Base-by-base conservation (phyloP, 1,140 invertebrate species). In the Mya arenaria region DNA sequence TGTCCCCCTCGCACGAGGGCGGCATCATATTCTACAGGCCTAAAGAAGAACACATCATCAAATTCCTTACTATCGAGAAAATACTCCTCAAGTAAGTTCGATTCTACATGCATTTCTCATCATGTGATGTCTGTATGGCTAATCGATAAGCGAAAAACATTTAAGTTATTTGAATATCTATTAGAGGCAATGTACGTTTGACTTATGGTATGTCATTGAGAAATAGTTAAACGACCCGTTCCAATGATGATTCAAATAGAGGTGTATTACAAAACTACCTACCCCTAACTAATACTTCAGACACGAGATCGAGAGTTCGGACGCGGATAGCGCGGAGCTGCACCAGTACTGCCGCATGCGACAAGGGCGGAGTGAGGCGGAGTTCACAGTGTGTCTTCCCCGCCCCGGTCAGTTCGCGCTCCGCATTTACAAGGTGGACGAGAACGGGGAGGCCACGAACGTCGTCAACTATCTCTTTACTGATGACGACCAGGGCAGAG, bases 21-120 rank as follows among this genome's bases (percentile, higher is more conserved):
- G 87, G 87, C 8, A 82, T 88, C 13, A 65, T 82, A 15, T 78
- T 82, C 37, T 75, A 69, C 28, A 73, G 68, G 23, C 82, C 77
- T 8, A 63, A 81, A 36, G 77, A 83, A 3, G 84, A 80, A 10
- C 73, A 85, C 19, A 56, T 87, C 8, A 55, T 85, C n/a, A 81
- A 81, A 39, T 81, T 81, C 34, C 34, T 72, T 6, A n/a, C 23
- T 17, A 48, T 44, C n/a, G 52, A 79, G 52, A 68, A 69, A 58
- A 32, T 79, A 19, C 15, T 52, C 58, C 23, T 69, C 4, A 58
- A 52, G 75, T 79, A 55, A 65, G 62, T 36, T n/a, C n/a, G n/a
- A n/a, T n/a, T n/a, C n/a, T n/a, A n/a, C n/a, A n/a, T n/a, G n/a
- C n/a, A n/a, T n/a, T n/a, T n/a, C n/a, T n/a, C n/a, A n/a, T n/a